Conservation (phyloP, 2,113 vertebrate species). For the Gopherus evgoodei region DNA sequence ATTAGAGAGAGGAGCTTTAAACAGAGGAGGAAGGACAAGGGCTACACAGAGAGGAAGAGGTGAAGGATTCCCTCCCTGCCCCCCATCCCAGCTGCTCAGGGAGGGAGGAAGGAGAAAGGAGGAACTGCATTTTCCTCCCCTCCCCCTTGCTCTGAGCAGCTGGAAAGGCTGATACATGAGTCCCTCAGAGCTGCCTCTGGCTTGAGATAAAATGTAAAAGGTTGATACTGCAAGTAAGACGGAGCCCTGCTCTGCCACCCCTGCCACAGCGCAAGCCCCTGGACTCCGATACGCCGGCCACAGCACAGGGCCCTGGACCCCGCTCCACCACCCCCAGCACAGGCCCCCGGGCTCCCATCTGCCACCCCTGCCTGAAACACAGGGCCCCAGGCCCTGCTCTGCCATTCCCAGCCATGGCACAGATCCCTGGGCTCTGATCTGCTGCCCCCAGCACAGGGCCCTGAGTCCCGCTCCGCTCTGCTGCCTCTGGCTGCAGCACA, state of each 20-base stretch:
- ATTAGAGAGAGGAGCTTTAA: neutral
- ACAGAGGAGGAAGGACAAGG: neutral
- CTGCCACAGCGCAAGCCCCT: neutral
- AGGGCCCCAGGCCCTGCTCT: neutral
- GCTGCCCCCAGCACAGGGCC: fast-evolving
- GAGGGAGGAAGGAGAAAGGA: neutral
- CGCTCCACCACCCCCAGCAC: too few relatives aligned
- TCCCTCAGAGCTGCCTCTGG: neutral
- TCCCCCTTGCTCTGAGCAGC: neutral
- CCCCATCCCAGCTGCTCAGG: neutral
- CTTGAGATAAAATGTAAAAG: neutral
- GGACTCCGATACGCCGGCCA: fast-evolving
- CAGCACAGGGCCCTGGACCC: too few relatives aligned
- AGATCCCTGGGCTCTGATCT: fast-evolving
- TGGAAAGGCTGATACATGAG: neutral
- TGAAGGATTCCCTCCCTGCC: neutral
- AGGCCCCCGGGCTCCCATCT: too few relatives aligned
- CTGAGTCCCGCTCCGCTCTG: neutral
- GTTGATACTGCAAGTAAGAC: neutral
- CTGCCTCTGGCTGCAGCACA: neutral
- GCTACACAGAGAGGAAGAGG: neutral
- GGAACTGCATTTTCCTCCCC: neutral
- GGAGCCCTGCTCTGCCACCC: neutral
- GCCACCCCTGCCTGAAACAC: fast-evolving
- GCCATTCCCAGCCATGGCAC: neutral